phyloP scores from a whole-genome alignment of 2,113 vertebrate genomes.

The Scatophagus argus region DNA sequence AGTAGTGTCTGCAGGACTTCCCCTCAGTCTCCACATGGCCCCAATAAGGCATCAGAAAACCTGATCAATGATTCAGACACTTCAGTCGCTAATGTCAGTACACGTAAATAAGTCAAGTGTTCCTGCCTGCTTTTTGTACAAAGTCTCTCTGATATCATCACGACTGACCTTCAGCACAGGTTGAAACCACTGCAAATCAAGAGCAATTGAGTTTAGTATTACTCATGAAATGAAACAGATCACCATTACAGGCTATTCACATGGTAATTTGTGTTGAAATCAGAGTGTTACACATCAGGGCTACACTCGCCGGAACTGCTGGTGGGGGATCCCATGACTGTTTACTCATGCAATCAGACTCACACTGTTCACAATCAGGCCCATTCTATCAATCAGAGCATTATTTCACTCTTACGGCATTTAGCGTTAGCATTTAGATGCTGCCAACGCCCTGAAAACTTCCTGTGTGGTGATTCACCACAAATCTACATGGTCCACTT shows the following conservation, averaged over 20 bases:
- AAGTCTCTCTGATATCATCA: constrained; percentile 11
- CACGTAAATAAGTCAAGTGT: constrained; percentile 18
- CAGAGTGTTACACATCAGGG: not conserved
- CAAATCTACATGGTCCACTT: not conserved
- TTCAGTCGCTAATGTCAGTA: no score
- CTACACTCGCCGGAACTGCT: constrained; percentile 38
- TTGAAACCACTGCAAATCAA: constrained; percentile 56
- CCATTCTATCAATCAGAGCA: constrained; percentile 69
- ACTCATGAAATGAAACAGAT: constrained; percentile 39
- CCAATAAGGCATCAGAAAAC: not conserved
- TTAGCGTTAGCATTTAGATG: constrained; percentile 51
- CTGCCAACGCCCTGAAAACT: constrained; percentile 11
- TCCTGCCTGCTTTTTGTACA: constrained; percentile 6
- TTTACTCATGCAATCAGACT: constrained; percentile 73
- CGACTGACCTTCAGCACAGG: constrained; percentile 28
- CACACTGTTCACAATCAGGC: constrained; percentile 74
- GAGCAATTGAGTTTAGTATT: constrained; percentile 51
- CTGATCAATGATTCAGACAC: not conserved
- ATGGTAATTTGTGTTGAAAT: constrained; percentile 45
- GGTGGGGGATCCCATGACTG: constrained; percentile 59
- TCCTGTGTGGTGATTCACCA: not conserved
- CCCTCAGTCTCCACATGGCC: no score
- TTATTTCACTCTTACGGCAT: constrained; percentile 45
- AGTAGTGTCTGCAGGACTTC: no score
- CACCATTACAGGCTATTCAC: constrained; percentile 61